Evolutionary conservation across 2,797 vertebrate species (phyloP), one percentile per base, ranked within the genome.

Genomic region (Odontamblyopus lacepedii): DNA sequence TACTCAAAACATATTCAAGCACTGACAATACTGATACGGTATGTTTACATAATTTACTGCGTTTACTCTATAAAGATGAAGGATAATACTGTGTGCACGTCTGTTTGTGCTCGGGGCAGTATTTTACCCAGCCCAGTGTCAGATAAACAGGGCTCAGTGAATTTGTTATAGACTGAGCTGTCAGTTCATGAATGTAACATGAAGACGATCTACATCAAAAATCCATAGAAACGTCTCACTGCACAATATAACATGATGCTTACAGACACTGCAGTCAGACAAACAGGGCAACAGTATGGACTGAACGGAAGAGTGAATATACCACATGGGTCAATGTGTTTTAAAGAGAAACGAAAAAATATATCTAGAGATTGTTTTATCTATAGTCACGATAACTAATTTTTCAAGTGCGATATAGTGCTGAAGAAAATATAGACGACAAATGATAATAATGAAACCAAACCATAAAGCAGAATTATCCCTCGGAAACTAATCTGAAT

Each of bases 181-280:
- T 51, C 26, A 66, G 64, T 50, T 66, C 13, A 50, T 66, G 44
- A 66, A 66, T 51, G 64, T 66, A 65, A 65, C 63, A 65, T 65
- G 63, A 65, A 50, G 23, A 65, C 38, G 6, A 51, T 65, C 6
- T 18, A 50, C 38, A 65, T 65, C 13, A 66, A 66, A 66, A 51
- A 66, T 66, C 44, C 50, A 51, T 18, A 50, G n/a, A 26, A 44
- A 27, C 12, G 15, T 26, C 44, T 66, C 26, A 65, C 12, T 66
- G 63, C 23, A 51, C 64, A 51, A 4, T 13, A 65, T 27, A 65
- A 50, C 38, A 27, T 27, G 15, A 48, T 51, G 44, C 44, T 13
- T 26, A 15, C 18, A 16, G 23, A 18, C 26, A 4, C 44, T 30
- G 64, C 44, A 18, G 26, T 64, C 63, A 64, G 63, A 13, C 19